phyloP scores from a whole-genome alignment of 1,140 invertebrate genomes.

The Pseudomyrmex gracilis region DNA sequence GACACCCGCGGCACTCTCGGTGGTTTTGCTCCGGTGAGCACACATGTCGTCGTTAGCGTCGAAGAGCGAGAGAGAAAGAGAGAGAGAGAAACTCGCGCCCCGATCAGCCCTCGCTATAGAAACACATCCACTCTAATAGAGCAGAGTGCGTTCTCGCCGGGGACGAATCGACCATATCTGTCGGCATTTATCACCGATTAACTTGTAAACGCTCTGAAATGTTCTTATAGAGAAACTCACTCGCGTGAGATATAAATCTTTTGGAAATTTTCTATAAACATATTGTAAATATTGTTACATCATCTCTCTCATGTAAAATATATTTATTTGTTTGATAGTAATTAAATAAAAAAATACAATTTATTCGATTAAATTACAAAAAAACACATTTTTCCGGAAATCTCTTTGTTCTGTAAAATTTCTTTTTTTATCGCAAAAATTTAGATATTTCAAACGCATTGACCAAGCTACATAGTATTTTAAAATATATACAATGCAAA shows the following conservation, averaged over 20 bases:
- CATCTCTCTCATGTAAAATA: too few species aligned
- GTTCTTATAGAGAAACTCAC: slow-evolving; percentile 15
- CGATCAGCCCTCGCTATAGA: slow-evolving; percentile 76
- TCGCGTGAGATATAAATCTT: too few species aligned
- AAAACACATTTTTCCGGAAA: slow-evolving; percentile 7
- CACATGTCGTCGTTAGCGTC: slow-evolving; percentile 79
- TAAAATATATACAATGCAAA: background rate
- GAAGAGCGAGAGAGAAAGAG: slow-evolving; percentile 11
- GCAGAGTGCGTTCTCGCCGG: slow-evolving; percentile 77
- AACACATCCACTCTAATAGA: slow-evolving; percentile 78
- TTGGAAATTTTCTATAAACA: background rate
- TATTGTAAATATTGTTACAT: too few species aligned
- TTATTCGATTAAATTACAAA: background rate
- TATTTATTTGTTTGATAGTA: too few species aligned
- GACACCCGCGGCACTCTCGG: slow-evolving; percentile 71
- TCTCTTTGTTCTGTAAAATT: background rate
- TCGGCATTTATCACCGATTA: slow-evolving; percentile 85
- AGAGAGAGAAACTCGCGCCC: slow-evolving; percentile 75
- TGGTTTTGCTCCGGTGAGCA: slow-evolving; percentile 83
- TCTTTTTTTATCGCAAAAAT: background rate
- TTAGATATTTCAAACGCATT: background rate
- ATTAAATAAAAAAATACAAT: too few species aligned
- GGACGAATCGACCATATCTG: slow-evolving; percentile 53
- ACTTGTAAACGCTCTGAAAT: slow-evolving; percentile 68
- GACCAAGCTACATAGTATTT: background rate